Conservation (phyloP, 2,113 vertebrate genomes). For the Hystrix cristata region DNA sequence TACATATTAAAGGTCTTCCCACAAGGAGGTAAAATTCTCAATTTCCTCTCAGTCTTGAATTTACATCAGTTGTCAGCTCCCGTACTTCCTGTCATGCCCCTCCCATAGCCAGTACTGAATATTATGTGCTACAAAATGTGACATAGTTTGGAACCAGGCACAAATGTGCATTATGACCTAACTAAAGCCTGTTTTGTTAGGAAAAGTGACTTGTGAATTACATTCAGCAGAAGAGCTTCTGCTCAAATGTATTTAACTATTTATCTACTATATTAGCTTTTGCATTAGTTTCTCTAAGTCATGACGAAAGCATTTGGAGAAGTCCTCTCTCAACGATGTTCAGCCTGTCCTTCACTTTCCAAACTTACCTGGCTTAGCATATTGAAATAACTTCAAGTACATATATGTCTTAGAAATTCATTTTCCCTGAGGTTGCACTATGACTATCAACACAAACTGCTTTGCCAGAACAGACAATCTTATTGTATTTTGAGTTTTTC, state of each 20-base stretch:
- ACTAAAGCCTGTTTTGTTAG: not conserved
- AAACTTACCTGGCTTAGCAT: constrained; percentile 67
- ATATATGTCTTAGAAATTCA: constrained; percentile 65
- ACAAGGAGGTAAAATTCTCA: constrained; percentile 67
- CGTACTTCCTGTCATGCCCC: not conserved
- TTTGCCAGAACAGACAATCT: constrained; percentile 76
- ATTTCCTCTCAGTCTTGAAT: not conserved
- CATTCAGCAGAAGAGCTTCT: not conserved
- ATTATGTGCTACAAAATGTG: no score
- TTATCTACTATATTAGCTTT: not conserved
- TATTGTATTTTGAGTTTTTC: constrained; percentile 64
- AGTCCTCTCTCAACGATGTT: constrained; percentile 12
- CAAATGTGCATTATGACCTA: not conserved
- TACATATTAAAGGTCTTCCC: constrained; percentile 56
- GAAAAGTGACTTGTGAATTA: not conserved
- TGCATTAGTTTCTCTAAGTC: not conserved
- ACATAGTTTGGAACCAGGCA: not conserved
- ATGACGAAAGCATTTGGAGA: not conserved
- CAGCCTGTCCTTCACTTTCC: constrained; percentile 58
- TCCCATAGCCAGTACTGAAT: accelerated
- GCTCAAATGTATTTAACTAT: not conserved
- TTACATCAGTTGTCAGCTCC: not conserved
- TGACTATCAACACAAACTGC: constrained; percentile 74
- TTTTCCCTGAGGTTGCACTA: constrained; percentile 49
- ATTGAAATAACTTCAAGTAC: constrained; percentile 69